Percentiles rank a stretch among this genome's conserved stretches.
These are phyloP conservation scores for Brotogeris chrysoptera DNA, from an alignment of 2,797 vertebrate species.

Conservation along the genomic window DNA sequence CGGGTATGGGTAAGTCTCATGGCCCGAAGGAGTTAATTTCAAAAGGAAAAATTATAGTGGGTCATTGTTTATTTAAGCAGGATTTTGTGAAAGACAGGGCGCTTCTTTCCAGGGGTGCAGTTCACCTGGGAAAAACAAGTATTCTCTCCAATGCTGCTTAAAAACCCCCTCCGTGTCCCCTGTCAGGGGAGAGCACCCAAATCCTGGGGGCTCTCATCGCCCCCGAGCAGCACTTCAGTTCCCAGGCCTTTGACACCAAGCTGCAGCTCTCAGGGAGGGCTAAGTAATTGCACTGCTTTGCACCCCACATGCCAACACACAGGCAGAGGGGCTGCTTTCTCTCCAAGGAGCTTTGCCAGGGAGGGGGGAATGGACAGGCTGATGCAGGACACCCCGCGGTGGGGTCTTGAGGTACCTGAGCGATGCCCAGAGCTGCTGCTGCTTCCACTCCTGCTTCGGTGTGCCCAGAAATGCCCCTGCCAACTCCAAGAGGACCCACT, in stretches of 20 bases:
- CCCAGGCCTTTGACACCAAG: not conserved
- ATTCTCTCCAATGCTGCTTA: accelerated
- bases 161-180: not conserved
- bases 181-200: not conserved
- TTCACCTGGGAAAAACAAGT: not conserved
- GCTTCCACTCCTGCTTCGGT: accelerated
- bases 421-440: not conserved
- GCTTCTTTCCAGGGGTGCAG: not conserved
- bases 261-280: not conserved
- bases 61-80: constrained; percentile 34
- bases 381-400: accelerated
- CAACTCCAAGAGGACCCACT: not conserved
- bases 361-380: not conserved
- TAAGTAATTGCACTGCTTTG: not conserved
- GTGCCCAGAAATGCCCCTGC: not conserved
- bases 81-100: not conserved
- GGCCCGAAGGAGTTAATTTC: constrained; percentile 60
- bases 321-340: not conserved
- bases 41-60: constrained; percentile 23
- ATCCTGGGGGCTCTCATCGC: accelerated
- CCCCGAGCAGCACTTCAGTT: not conserved
- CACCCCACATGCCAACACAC: accelerated
- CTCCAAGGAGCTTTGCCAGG: not conserved
- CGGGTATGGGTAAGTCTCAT: not conserved
- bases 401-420: not conserved